Base-by-base conservation (phyloP, 1,140 invertebrate species). In the Polyergus mexicanus region DNA sequence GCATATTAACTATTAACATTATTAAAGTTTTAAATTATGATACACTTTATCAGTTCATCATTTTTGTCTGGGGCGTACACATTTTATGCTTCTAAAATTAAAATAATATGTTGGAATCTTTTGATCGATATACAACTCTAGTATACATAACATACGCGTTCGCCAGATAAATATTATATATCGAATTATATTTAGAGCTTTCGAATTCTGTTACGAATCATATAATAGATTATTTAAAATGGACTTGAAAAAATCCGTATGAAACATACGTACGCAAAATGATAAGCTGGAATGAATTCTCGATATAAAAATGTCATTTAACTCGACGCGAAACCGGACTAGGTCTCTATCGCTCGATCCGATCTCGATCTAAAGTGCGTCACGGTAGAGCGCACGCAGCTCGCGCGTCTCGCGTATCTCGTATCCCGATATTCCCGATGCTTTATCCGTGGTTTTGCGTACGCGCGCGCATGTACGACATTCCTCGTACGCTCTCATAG, bases 331-430 rank as follows among this genome's bases (percentile, higher is more conserved):
- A 66, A 78, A n/a, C 41, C 54, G 56, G 63, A 83, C 77, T 74
- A 78, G 81, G 88, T 85, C 60, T 32, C 62, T 87, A 90, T 91
- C 89, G 63, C 3, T 60, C 56, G 84, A 72, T 84, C 80, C 71
- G 85, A 91, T 91, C 87, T 81, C 68, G 76, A 81, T 75, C 22
- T 68, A 78, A 81, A 19, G 58, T 35, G 4, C 89, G 89, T 90
- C 89, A 90, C 87, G 89, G 87, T 90, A 88, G 83, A 88, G 68
- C 74, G 74, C 76, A 68, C 58, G 62, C 81, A 58, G 22, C 87
- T 80, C 80, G 2, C 51, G 51, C 47, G 47, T 72, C 54, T 72
- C 80, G 60, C 71, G 72, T 87, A 84, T 85, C 88, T 77, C 54
- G 25, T 87, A 84, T 85, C 88, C 81, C 54, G 58, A 56, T 78